Conservation (phyloP, 1,140 invertebrate species). For the Whitmania pigra region DNA sequence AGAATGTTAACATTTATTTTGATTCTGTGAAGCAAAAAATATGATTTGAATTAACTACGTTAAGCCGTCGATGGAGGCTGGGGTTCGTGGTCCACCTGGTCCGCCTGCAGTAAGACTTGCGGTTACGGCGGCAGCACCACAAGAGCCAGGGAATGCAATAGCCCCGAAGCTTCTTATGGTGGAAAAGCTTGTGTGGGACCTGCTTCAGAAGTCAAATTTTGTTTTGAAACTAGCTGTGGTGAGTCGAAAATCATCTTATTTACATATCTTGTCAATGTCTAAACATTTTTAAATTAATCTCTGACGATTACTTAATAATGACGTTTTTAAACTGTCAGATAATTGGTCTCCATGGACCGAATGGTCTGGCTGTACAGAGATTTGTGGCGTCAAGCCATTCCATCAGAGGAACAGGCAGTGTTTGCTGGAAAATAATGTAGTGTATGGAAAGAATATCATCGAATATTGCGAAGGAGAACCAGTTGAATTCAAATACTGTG, state of each 20-base stretch:
- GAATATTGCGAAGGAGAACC: constrained; percentile 18
- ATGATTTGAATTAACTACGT: too few relatives aligned
- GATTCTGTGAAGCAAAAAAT: too few relatives aligned
- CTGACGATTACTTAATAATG: too few relatives aligned
- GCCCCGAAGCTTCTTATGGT: constrained; percentile 32
- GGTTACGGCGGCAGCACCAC: constrained; percentile 52
- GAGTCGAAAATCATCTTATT: neutral
- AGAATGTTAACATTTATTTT: too few relatives aligned
- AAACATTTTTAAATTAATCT: too few relatives aligned
- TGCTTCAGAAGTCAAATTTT: constrained; percentile 12
- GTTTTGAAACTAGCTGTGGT: constrained; percentile 10
- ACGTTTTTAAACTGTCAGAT: neutral
- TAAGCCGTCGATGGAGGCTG: constrained; percentile 40
- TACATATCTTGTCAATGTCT: too few relatives aligned
- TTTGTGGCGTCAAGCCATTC: constrained; percentile 8
- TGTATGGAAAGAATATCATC: constrained; percentile 12
- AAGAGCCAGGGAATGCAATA: constrained; percentile 37
- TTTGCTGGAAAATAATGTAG: neutral
- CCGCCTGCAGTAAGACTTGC: constrained; percentile 37
- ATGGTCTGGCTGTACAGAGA: constrained; percentile 1
- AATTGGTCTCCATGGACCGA: constrained; percentile 12
- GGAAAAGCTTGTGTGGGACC: constrained; percentile 26
- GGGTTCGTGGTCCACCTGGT: constrained; percentile 42
- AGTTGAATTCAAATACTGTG: constrained; percentile 13
- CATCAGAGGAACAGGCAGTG: constrained; percentile 6